phyloP scores from a whole-genome alignment of 2,797 vertebrate species.

The Falco rusticolus region DNA sequence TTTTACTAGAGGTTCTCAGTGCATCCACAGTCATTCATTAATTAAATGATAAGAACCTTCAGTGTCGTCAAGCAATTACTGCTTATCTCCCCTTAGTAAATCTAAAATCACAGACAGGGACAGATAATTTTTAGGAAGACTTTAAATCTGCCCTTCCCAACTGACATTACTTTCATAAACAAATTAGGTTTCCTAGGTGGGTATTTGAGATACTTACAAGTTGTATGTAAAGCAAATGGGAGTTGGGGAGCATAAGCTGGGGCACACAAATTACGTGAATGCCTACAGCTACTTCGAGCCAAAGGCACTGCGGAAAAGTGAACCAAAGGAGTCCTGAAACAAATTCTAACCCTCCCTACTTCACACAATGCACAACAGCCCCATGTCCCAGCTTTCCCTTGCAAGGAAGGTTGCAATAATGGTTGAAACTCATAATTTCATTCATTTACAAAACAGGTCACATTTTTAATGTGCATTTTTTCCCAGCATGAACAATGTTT shows the following conservation, averaged over 20 bases:
- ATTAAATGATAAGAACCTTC: neutral
- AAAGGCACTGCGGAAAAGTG: neutral
- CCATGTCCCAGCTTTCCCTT: neutral
- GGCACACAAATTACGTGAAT: neutral
- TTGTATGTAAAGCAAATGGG: neutral
- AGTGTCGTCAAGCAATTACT: conserved; percentile 27
- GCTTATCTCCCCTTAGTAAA: neutral
- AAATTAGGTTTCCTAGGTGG: neutral
- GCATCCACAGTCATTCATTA: neutral
- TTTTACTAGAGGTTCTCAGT: neutral
- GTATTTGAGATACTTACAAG: neutral
- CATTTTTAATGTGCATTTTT: neutral
- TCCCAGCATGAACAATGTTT: neutral
- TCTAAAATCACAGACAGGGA: neutral
- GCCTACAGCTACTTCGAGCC: neutral
- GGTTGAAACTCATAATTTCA: neutral
- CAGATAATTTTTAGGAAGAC: neutral
- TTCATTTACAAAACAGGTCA: neutral
- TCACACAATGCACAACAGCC: neutral
- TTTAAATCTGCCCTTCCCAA: neutral
- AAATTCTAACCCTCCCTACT: neutral
- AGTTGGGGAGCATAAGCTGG: neutral
- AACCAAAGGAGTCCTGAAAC: neutral
- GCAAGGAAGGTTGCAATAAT: neutral
- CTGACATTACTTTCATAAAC: neutral